These are phyloP conservation scores for Scaptomyza reducta DNA, from an alignment of 2,888 invertebrate species.

Conservation along the genomic window DNA sequence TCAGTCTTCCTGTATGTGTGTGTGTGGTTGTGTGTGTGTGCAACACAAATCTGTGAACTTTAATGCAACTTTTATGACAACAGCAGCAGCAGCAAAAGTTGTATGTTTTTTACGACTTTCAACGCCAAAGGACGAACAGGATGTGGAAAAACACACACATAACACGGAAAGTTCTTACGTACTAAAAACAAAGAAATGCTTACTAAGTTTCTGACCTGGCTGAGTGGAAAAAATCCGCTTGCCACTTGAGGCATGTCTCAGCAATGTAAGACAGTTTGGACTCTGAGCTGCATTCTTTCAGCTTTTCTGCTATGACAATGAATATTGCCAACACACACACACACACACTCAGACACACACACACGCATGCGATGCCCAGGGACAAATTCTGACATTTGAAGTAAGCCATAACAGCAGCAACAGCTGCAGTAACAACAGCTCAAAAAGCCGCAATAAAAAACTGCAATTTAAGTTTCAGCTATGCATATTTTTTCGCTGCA, in stretches of 20 bases:
- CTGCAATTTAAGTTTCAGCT: constrained; percentile 37
- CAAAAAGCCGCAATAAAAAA: constrained; percentile 16
- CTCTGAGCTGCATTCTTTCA: constrained; percentile 12
- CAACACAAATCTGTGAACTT: constrained; percentile 60
- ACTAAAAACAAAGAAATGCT: constrained; percentile 36
- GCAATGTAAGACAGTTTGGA: background rate
- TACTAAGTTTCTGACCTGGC: constrained; percentile 19
- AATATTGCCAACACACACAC: constrained; percentile 34
- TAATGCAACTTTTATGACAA: constrained; percentile 75
- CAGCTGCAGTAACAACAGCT: background rate
- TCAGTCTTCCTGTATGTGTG: constrained; percentile 1
- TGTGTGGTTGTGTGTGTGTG: constrained; percentile 8
- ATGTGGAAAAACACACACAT: constrained; percentile 7
- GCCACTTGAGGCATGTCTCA: constrained; percentile 39
- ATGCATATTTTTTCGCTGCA: constrained; percentile 31
- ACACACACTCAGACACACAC: background rate
- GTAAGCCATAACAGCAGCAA: constrained; percentile 5
- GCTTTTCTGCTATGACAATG: constrained; percentile 39
- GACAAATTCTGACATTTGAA: constrained; percentile 31
- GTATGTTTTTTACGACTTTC: constrained; percentile 65
- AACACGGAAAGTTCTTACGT: constrained; percentile 5
- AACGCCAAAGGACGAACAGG: constrained; percentile 36
- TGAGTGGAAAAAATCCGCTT: background rate
- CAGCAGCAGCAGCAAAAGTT: constrained; percentile 15
- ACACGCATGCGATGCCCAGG: constrained; percentile 22